Base-by-base conservation (phyloP, 2,888 invertebrate species). In the Platycheirus albimanus region DNA sequence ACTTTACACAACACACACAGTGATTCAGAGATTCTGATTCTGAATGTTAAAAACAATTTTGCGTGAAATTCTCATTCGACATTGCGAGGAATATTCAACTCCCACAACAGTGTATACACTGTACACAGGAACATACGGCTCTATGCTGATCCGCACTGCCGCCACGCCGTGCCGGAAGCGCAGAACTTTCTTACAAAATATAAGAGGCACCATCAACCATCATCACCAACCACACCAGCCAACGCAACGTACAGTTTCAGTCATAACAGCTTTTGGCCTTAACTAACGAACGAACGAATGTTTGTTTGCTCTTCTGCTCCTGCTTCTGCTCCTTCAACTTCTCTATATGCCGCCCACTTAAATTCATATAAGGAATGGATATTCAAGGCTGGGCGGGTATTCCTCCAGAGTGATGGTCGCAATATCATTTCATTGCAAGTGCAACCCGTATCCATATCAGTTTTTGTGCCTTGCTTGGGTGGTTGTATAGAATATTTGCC, bases 361-460 rank as follows among this genome's bases (percentile, higher is more conserved):
- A 24, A 11, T 38, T 47, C 15, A 36, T 24, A 20, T 58, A 15
- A 7, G 20, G 38, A 58, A 49, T 47, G 28, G 15, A 10, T 19
- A 56, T 49, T 36, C 36, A 70, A 17, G 56, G 20, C 10, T 49
- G 41, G 58, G 24, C 3, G 52, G 15, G 17, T 19, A 20, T 51
- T 24, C 15, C 58, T 67, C 54, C 13, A 17, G n/a, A 54, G 19
- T 33, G 13, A 43, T 30, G 13, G 20, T 24, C 41, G 41, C 58
- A 58, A 63, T 61, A 61, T 43, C 51, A 20, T 49, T 49, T 47
- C 17, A 24, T 36, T 51, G 41, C 49, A 58, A 43, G 51, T 51
- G 15, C 49, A 61, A 47, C 11, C 19, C 24, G 41, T 61, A 51
- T 30, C 10, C 49, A n/a, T 10, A 17, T 36, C 36, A 30, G 17